Base-by-base conservation (phyloP, 1,140 invertebrate species). In the Aradophagus sp. region DNA sequence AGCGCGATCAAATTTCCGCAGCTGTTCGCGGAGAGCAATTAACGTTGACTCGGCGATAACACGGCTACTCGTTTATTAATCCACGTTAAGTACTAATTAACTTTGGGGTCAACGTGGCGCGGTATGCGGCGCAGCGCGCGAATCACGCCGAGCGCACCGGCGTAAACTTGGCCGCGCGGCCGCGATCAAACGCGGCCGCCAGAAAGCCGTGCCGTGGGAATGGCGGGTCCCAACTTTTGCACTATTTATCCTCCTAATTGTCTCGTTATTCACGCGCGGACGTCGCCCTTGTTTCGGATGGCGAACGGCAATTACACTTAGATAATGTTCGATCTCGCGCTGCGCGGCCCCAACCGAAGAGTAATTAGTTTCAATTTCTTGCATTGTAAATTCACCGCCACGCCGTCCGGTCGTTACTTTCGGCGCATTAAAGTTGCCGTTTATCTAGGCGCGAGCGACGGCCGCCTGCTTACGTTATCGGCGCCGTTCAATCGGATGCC, bases 51-150 rank as follows among this genome's bases (percentile, higher is more conserved):
- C 32, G 42, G 20, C 45, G 31, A 59, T 35, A 48, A 58, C 50
- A 29, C 35, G 39, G 47, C 19, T 31, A 45, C 55, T 71, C 63
- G 44, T 58, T 69, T 66, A 72, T 75, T 72, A 74, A 65, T 39
- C 56, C 56, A 52, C 67, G 56, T 72, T 66, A 62, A 68, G 63
- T 72, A 62, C 48, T 73, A 66, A 75, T 75, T 75, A 73, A 75
- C 56, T 73, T 63, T 70, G 45, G 53, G 65, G 61, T 70, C 56
- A 53, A 50, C 32, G 23, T 35, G 50, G 62, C 44, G 13, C 39
- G 65, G 65, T 56, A 72, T 68, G 48, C 68, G 47, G 31, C 14
- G 41, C 34, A 62, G 45, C 48, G 48, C 50, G 52, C 61, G 62
- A 55, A 66, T 74, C 65, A 35, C 48, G 66, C 59, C 42, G 44